A percentile compares a stretch with the other conserved stretches of the same genome.
These are phyloP conservation scores for Macropis europaea DNA, from an alignment of 2,888 invertebrate species.

Conservation along the genomic window DNA sequence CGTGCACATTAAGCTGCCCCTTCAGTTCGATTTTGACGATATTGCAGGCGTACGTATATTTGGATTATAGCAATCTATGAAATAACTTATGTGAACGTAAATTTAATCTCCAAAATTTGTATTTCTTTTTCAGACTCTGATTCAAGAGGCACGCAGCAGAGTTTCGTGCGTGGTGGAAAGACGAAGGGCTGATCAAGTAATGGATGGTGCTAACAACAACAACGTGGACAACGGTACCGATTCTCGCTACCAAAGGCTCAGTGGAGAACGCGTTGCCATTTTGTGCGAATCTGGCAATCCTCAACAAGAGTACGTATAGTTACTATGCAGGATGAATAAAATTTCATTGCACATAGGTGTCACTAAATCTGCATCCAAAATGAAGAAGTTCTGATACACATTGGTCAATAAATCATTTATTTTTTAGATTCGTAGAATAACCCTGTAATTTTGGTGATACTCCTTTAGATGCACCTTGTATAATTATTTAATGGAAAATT, in stretches of 20 bases:
- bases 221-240: conserved; percentile 87
- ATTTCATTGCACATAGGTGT: too few species aligned
- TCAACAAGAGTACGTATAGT: conserved; percentile 81
- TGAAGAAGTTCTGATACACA: too few species aligned
- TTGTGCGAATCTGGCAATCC: conserved; percentile 91
- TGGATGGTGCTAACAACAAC: conserved; percentile 88
- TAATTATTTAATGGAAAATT: too few species aligned
- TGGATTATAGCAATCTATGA: neutral
- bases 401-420: too few species aligned
- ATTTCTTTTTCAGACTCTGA: conserved; percentile 76
- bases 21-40: conserved; percentile 91
- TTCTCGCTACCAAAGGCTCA: conserved; percentile 86
- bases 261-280: conserved; percentile 93
- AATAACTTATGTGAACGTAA: too few species aligned
- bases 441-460: too few species aligned
- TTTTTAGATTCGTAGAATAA: too few species aligned
- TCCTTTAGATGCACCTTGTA: too few species aligned
- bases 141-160: conserved; percentile 84
- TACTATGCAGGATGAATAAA: neutral
- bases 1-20: conserved; percentile 87
- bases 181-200: conserved; percentile 90
- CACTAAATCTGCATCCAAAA: too few species aligned
- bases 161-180: conserved; percentile 96
- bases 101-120: neutral
- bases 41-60: conserved; percentile 84